These are phyloP conservation scores for Chrysolophus pictus DNA, from an alignment of 2,797 vertebrate species.

Conservation along the genomic window DNA sequence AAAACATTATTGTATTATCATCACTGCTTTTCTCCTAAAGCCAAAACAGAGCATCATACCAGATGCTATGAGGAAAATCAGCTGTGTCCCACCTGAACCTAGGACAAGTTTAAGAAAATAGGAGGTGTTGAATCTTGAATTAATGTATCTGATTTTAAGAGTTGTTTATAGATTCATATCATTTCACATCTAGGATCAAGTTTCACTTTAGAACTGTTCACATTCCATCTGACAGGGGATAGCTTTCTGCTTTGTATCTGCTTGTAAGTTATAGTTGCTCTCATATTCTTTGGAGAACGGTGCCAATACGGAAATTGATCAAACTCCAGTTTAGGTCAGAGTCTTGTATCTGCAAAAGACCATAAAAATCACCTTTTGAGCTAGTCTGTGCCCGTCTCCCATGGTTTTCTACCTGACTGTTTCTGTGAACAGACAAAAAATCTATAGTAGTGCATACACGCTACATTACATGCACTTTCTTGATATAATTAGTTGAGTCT, in stretches of 20 bases:
- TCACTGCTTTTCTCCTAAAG: background rate
- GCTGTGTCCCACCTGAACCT: background rate
- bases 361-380: constrained; percentile 26
- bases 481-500: constrained; percentile 73
- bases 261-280: constrained; percentile 16
- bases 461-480: constrained; percentile 61
- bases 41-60: background rate
- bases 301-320: constrained; percentile 40
- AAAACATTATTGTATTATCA: too few species aligned
- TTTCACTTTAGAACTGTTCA: background rate
- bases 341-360: constrained; percentile 8
- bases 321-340: constrained; percentile 17
- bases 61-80: background rate
- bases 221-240: background rate
- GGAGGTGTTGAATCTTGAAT: background rate
- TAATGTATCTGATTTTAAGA: background rate
- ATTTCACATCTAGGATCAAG: background rate
- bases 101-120: background rate
- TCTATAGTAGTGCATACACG: constrained; percentile 56
- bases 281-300: constrained; percentile 16
- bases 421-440: constrained; percentile 66
- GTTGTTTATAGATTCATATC: background rate
- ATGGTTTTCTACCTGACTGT: constrained; percentile 42
- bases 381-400: background rate
- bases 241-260: background rate